Base-by-base conservation (phyloP, 2,113 vertebrate genomes). In the Rousettus leschenaultii region DNA sequence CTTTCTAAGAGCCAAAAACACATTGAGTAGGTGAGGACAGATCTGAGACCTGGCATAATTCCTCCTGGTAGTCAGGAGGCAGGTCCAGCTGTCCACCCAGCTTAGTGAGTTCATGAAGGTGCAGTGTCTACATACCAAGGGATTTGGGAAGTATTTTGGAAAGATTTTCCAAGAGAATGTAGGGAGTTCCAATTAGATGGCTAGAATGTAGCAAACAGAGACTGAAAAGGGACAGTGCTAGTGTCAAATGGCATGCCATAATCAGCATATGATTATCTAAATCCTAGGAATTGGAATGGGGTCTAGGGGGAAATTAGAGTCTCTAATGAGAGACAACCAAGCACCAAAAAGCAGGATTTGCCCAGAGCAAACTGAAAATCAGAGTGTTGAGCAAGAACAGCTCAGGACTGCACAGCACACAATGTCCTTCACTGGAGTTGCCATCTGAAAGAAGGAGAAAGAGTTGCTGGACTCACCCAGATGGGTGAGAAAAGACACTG, bases 351-450 rank as follows among this genome's bases (percentile, higher is more conserved):
- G 35, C 14, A 84, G 5, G 12, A 7, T 68, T 66, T 57, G 0
- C 24, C 24, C 70, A 79, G 45, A 94, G 43, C 7, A 80, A 10
- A 80, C 7, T 75, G 12, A 53, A 79, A 1, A 38, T 16, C n/a
- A 57, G 53, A 57, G 7, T 45, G 5, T 15, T 51, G 21, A n/a
- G 16, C 30, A 79, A 86, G 14, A 51, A 45, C 21, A 80, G 1
- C 0, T 77, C 5, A 6, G 3, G 16, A 35, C 16, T 68, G 0
- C 35, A 30, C 3, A 51, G 7, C 3, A 11, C 6, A 35, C 16
- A 18, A 21, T 48, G 21, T 21, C 55, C 10, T 38, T 2, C 2
- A 0, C 40, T 68, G 6, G 19, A 40, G 30, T 22, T 65, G 15
- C 30, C 21, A 5, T 30, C 61, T 40, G 28, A 51, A 51, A 51